A percentile compares a stretch with the other conserved stretches of the same genome.
These are phyloP conservation scores for Betta splendens DNA, from an alignment of 2,797 vertebrate species.

Conservation along the genomic window DNA sequence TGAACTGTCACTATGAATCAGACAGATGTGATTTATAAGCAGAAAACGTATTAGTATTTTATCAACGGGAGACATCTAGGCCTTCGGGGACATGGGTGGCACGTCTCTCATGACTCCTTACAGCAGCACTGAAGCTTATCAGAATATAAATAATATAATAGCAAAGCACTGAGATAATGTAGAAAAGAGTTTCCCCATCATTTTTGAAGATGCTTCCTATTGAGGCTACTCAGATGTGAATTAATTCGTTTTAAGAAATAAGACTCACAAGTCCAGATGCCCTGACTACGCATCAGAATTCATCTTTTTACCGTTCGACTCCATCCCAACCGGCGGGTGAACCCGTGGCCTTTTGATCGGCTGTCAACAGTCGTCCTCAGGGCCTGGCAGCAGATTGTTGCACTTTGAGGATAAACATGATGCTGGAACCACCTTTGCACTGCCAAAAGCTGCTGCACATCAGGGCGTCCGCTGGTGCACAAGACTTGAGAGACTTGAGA, in stretches of 20 bases:
- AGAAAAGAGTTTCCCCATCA: background rate
- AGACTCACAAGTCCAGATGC: conserved; percentile 24
- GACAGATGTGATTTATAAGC: background rate
- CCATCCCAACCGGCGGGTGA: conserved; percentile 44
- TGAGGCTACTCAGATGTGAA: conserved; percentile 9
- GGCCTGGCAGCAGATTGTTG: conserved; percentile 36
- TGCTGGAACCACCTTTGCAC: conserved; percentile 12
- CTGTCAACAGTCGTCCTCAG: conserved; percentile 52
- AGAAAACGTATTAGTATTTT: background rate
- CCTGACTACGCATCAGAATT: conserved; percentile 32
- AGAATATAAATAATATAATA: too few relatives aligned
- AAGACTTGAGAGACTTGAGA: too few relatives aligned
- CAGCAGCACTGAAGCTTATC: background rate
- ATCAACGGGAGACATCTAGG: background rate
- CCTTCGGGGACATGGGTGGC: background rate
- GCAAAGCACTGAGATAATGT: background rate
- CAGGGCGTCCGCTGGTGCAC: conserved; percentile 14
- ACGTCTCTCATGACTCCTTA: background rate
- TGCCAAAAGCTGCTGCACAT: conserved; percentile 40
- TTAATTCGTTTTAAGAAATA: conserved; percentile 25
- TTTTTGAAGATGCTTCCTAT: background rate
- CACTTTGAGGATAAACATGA: conserved; percentile 35
- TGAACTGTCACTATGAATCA: background rate
- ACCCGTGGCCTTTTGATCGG: conserved; percentile 62
- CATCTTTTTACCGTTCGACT: conserved; percentile 31